Conservation (phyloP, 1,140 invertebrate species). For the Cephus cinctus region DNA sequence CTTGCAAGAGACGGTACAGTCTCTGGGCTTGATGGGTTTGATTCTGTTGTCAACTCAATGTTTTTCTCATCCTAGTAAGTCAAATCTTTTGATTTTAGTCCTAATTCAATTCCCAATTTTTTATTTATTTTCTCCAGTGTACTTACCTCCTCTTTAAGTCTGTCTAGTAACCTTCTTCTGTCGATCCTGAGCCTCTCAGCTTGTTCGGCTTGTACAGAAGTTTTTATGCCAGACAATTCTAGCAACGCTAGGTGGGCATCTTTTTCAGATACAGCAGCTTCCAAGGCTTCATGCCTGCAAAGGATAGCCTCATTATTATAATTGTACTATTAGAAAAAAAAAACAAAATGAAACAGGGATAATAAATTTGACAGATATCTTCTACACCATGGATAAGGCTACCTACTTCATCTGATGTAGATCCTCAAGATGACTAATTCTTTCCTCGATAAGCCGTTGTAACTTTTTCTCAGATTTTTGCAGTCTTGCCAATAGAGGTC, state of each 20-base stretch:
- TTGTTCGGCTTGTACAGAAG: conserved; percentile 62
- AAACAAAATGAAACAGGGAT: conserved; percentile 21
- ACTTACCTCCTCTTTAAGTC: conserved; percentile 68
- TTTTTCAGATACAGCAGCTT: conserved; percentile 81
- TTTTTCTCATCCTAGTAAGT: conserved; percentile 35
- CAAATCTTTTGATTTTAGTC: background rate
- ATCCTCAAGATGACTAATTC: conserved; percentile 70
- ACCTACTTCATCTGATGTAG: conserved; percentile 78
- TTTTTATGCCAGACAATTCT: conserved; percentile 74
- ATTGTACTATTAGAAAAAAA: conserved; percentile 20
- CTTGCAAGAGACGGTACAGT: conserved; percentile 25
- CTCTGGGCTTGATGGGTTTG: conserved; percentile 23
- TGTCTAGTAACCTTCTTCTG: conserved; percentile 63
- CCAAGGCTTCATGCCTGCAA: conserved; percentile 78
- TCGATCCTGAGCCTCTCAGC: conserved; percentile 65
- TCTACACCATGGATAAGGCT: background rate
- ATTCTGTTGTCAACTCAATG: conserved; percentile 35
- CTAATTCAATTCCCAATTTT: too few relatives aligned
- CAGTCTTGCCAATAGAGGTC: conserved; percentile 61
- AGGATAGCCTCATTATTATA: too few relatives aligned
- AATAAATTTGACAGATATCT: conserved; percentile 8
- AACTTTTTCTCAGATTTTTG: conserved; percentile 62
- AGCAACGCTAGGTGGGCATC: conserved; percentile 81
- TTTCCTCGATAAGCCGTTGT: conserved; percentile 59
- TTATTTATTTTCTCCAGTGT: too few relatives aligned